Percentiles rank a stretch among this genome's conserved stretches.
These are phyloP conservation scores for Gadopsis bispinosus DNA, from an alignment of 2,797 vertebrate species.

Conservation along the genomic window DNA sequence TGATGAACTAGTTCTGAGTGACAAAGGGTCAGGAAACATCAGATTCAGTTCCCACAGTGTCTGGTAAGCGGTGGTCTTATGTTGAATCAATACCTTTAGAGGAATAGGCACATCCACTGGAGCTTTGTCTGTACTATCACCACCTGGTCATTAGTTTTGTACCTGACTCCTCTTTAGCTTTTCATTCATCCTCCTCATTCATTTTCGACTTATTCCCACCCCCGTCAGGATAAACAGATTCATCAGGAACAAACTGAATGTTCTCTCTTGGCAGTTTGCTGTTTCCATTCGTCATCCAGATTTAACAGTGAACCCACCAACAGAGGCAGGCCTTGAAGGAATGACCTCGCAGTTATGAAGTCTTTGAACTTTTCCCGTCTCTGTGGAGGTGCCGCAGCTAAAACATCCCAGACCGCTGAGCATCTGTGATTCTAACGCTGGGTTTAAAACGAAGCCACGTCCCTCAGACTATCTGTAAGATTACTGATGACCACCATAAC, in stretches of 20 bases:
- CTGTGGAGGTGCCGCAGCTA: constrained; percentile 39
- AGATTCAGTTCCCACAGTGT: constrained; percentile 21
- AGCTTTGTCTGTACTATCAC: neutral
- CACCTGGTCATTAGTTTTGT: constrained; percentile 4
- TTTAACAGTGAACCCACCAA: constrained; percentile 46
- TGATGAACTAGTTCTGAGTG: constrained; percentile 24
- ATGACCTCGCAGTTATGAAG: constrained; percentile 56
- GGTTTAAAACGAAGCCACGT: constrained; percentile 48
- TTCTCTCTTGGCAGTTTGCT: constrained; percentile 3
- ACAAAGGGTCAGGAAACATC: constrained; percentile 39
- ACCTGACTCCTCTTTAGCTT: neutral
- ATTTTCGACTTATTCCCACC: constrained; percentile 17
- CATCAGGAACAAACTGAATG: constrained; percentile 10
- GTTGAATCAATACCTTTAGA: neutral
- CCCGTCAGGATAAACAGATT: constrained; percentile 22
- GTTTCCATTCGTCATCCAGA: constrained; percentile 38
- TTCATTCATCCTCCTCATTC: constrained; percentile 8
- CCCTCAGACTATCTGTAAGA: constrained; percentile 32
- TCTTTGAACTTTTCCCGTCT: constrained; percentile 66
- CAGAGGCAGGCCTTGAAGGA: constrained; percentile 38
- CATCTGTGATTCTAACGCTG: constrained; percentile 40
- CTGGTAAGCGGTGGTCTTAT: neutral
- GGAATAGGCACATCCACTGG: neutral
- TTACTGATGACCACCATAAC: constrained; percentile 27
- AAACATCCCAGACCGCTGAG: constrained; percentile 57